phyloP scores from a whole-genome alignment of 2,797 vertebrate species.

The Enteromius radiatus region DNA sequence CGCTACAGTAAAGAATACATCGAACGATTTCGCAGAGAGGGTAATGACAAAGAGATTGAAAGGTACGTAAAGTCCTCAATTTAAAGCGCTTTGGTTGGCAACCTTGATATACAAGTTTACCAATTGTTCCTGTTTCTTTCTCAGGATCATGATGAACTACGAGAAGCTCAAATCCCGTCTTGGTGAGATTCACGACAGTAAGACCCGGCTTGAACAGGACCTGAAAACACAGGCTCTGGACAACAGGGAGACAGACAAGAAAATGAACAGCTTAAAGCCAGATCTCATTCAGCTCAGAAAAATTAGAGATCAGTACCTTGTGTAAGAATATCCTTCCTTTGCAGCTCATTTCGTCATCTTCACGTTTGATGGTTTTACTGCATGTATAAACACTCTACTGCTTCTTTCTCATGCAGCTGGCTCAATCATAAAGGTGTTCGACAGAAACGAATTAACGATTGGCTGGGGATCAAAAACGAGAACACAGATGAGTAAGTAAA shows the following conservation, averaged over 20 bases:
- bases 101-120: neutral
- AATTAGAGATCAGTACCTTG: constrained; percentile 94
- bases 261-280: constrained; percentile 97
- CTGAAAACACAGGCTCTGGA: constrained; percentile 94
- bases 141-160: constrained; percentile 94
- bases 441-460: constrained; percentile 96
- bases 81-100: neutral
- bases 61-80: constrained; percentile 70
- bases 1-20: constrained; percentile 89
- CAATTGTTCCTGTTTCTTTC: neutral
- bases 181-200: constrained; percentile 95
- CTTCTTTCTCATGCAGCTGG: constrained; percentile 82
- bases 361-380: neutral
- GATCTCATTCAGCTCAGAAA: constrained; percentile 96
- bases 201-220: constrained; percentile 92
- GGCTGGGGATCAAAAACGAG: constrained; percentile 93
- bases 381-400: constrained; percentile 36
- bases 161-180: constrained; percentile 95
- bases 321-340: constrained; percentile 81
- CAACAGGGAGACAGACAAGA: constrained; percentile 94
- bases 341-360: neutral
- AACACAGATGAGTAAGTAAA: constrained; percentile 90
- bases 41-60: constrained; percentile 89
- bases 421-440: constrained; percentile 97
- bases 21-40: constrained; percentile 84